Evolutionary conservation across 2,113 vertebrate species (phyloP), one percentile per base, ranked within the genome.

Genomic region (Hyla sarda): DNA sequence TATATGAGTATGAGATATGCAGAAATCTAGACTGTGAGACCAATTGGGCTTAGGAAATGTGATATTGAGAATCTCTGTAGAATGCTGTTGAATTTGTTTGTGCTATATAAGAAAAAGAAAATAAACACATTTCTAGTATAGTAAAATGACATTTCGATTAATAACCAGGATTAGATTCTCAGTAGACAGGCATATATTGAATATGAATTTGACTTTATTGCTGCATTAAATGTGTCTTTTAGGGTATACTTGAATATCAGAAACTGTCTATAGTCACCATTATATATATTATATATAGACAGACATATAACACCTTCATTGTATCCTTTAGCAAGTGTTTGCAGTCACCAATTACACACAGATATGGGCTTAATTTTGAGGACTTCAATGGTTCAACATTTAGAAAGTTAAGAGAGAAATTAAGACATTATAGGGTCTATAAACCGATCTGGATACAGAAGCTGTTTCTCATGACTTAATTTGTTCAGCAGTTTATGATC

Each of bases 401-500:
- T 81, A 25, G n/a, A 41, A 60, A 25, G 5, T 60, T 28, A 62
- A 41, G 60, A 16, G 41, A 6, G 14, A 65, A 62, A 81, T 81
- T 81, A 81, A 47, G 13, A 47, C 21, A 60, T 65, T 45, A 81
- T 47, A 45, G 76, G n/a, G 25, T 45, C 60, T 37, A 11, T 62
- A 60, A 80, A 25, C 23, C 2, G 77, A 30, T 62, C 54, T 25
- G 32, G 25, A 32, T 62, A 80, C 54, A 32, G 34, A n/a, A 80
- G 32, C 54, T 21, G 45, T 37, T 45, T 62, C 56, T 65, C 52
- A 47, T 28, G n/a, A 19, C 34, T 34, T 65, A 62, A 81, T 62
- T 81, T 65, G 77, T 62, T 80, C 76, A 37, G 54, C 56, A 62
- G 34, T 81, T 81, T 81, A 62, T 81, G 23, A 65, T 81, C 34